Base-by-base conservation (phyloP, 2,113 vertebrate genomes). In the Trinectes maculatus region DNA sequence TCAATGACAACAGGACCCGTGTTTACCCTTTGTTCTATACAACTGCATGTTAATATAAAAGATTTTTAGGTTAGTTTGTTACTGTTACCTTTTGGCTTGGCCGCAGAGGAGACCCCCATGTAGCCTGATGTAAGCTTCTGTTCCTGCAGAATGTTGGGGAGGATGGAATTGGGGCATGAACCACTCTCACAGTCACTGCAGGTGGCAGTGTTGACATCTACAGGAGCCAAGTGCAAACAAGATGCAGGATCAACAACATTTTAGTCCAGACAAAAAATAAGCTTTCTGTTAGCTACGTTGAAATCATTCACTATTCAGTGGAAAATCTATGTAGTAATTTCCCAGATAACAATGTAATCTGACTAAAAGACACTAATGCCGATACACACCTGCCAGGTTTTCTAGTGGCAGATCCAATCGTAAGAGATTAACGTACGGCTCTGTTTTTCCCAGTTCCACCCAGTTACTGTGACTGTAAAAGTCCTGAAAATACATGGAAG, bases 391-490 rank as follows among this genome's bases (percentile, higher is more conserved):
- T 90, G 91, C 91, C 8, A 91, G 64, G 68, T 91, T 91, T 43
- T 89, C 86, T 5, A 93, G 58, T 16, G 82, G 82, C 7, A 82
- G 85, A 48, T 88, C 79, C 31, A 79, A 84, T 4, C 55, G 81
- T 52, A 93, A 74, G 8, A 92, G 89, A 54, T 86, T 89, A n/a
- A n/a, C 11, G 28, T 87, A 91, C 9, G 90, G 83, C 19, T 79
- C 66, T 31, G 47, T 76, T 82, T 89, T 9, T 11, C 88, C 89
- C 69, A 93, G 43, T 61, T 92, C 92, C 63, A 91, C 90, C 92
- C 92, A 93, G 80, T 93, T 92, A 77, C 84, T 91, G 79, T 93
- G 91, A 63, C 91, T 92, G 84, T 93, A 93, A 70, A 93, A 93
- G 57, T 92, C 92, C 92, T 93, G 55, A 52, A 4, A 43, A 19